Percentiles rank a stretch among this genome's conserved stretches.
phyloP scores from a whole-genome alignment of 2,113 vertebrate genomes.

The Eubucco bourcierii region DNA sequence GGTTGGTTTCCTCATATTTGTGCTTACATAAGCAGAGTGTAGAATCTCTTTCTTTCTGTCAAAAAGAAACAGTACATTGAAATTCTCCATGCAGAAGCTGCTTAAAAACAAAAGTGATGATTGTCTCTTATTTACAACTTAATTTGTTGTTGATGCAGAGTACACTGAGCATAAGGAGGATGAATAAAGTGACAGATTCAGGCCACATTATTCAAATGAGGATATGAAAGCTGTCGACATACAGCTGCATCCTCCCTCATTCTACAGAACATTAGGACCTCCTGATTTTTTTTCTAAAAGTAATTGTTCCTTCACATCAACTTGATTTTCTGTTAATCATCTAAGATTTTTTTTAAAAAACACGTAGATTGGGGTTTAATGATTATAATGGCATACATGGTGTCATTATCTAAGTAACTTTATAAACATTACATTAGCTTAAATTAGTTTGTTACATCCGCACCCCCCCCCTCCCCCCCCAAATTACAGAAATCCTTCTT shows the following conservation, averaged over 20 bases:
- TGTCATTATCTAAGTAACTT: constrained; percentile 76
- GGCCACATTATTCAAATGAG: constrained; percentile 99
- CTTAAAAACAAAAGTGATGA: constrained; percentile 93
- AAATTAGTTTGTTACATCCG: constrained; percentile 71
- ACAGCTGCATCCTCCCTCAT: constrained; percentile 88
- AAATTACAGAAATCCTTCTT: constrained; percentile 53
- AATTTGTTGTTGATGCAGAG: constrained; percentile 92
- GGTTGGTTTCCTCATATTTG: constrained; percentile 73
- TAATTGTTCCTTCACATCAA: constrained; percentile 78
- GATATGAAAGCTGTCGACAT: constrained; percentile 89
- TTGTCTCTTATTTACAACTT: constrained; percentile 98
- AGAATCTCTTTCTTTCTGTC: constrained; percentile 72
- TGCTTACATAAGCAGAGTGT: constrained; percentile 79
- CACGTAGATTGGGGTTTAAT: constrained; percentile 76
- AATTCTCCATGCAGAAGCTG: constrained; percentile 82
- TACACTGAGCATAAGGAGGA: constrained; percentile 94
- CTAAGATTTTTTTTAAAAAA: constrained; percentile 65
- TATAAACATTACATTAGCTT: constrained; percentile 78
- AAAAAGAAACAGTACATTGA: constrained; percentile 78
- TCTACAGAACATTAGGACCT: constrained; percentile 88
- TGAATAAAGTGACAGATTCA: constrained; percentile 95
- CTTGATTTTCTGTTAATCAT: constrained; percentile 79
- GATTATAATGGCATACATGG: constrained; percentile 70
- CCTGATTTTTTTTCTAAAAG: constrained; percentile 75
- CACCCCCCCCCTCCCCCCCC: background rate